Percentiles rank a stretch among this genome's conserved stretches.
Conservation (phyloP, 2,113 vertebrate species). For the Anarrhichthys ocellatus region DNA sequence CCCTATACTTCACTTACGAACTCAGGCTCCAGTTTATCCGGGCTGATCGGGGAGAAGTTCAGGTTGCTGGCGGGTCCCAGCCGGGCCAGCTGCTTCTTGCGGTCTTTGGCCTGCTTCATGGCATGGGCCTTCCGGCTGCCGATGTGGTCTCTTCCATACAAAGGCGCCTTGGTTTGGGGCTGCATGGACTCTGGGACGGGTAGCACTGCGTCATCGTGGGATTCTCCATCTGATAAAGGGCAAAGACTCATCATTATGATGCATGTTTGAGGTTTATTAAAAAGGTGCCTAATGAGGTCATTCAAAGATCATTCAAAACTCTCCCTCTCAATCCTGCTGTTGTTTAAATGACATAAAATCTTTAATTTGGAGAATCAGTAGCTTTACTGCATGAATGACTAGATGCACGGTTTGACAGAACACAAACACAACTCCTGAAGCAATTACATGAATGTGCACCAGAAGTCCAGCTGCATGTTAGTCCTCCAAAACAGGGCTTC, state of each 20-base stretch:
- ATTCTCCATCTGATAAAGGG: constrained; percentile 81
- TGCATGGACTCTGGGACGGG: constrained; percentile 83
- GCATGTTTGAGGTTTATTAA: not conserved
- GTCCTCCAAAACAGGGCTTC: constrained; percentile 22
- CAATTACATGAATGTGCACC: not conserved
- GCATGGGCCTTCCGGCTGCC: constrained; percentile 89
- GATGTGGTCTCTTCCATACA: constrained; percentile 81
- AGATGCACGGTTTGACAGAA: not conserved
- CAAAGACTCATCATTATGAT: constrained; percentile 11
- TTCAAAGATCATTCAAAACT: too few relatives aligned
- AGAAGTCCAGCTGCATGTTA: constrained; percentile 19
- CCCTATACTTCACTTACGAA: constrained; percentile 82
- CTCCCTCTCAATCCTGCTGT: too few relatives aligned
- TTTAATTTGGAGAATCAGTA: not conserved
- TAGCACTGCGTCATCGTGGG: constrained; percentile 80
- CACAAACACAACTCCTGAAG: not conserved
- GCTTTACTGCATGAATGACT: not conserved
- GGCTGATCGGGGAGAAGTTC: constrained; percentile 83
- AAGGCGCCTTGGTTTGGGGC: constrained; percentile 84
- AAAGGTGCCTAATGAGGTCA: not conserved
- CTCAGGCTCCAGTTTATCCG: constrained; percentile 90
- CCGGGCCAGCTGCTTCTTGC: constrained; percentile 87
- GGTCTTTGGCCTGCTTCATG: constrained; percentile 87
- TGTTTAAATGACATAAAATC: not conserved
- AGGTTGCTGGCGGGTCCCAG: constrained; percentile 82